Base-by-base conservation (phyloP, 2,113 vertebrate species). In the Thamnophis sirtalis region DNA sequence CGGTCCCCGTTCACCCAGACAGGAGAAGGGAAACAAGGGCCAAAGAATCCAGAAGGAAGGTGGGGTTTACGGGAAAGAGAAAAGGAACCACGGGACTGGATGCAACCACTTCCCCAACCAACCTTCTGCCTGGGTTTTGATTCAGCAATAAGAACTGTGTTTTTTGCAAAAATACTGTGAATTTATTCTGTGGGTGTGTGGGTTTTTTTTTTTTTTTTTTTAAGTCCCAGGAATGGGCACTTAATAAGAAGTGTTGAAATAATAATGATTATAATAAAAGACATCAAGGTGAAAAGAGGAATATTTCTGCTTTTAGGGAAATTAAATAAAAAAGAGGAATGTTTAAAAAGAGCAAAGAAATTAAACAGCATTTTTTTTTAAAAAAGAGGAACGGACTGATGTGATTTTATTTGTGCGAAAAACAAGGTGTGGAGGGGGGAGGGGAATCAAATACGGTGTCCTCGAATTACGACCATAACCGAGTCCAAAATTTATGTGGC, bases 111-210 rank as follows among this genome's bases (percentile, higher is more conserved):
- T 58, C 38, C 19, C 4, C 55, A 9, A 38, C 13, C 48, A 53
- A 91, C 13, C 56, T 90, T 28, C 85, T 84, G 91, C 91, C 87
- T 92, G 63, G 91, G 33, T 10, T 88, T 24, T 80, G 13, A 84
- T 92, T 68, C 87, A 92, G 91, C 91, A 92, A 92, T 92, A 92
- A 88, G 87, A 88, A 92, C 9, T 33, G 86, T 91, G 26, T 86
- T 88, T 87, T 84, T 92, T 84, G 63, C 86, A 88, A 89, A 92
- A 92, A 84, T 92, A 92, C 91, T 92, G 87, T 92, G 91, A 92
- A 87, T 88, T 80, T 87, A 51, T 9, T 51, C 8, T 43, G 15
- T 43, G 9, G 54, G 43, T 38, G n/a, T 38, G 19, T 53, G 10
- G 28, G 50, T 3, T 4, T 55, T 84, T 9, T 8, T 22, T 5